Percentiles rank a stretch among this genome's conserved stretches.
Evolutionary conservation across 2,797 vertebrate genomes (phyloP).

Genomic region (Lepus oiostolus): DNA sequence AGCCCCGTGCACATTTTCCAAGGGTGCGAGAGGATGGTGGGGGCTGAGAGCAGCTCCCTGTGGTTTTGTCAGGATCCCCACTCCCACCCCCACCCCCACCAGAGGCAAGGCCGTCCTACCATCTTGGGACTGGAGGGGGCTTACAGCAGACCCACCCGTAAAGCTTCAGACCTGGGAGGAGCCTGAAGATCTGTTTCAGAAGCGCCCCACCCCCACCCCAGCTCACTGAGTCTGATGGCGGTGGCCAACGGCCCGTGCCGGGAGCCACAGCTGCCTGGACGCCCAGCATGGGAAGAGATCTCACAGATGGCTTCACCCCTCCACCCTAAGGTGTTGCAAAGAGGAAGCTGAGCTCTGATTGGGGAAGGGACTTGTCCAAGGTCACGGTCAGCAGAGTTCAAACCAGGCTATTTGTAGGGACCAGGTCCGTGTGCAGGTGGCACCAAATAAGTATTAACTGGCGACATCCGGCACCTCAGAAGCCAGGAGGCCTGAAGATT

Average conservation of each 20-base stretch:
- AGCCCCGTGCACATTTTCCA: too few relatives aligned
- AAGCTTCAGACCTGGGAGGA: background rate
- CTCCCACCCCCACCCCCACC: accelerated
- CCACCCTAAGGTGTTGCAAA: background rate
- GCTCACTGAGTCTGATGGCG: background rate
- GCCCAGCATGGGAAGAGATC: background rate
- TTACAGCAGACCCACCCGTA: background rate
- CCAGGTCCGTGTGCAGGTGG: background rate
- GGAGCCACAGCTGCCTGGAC: background rate
- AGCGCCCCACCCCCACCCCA: accelerated
- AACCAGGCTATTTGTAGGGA: background rate
- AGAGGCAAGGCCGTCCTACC: accelerated
- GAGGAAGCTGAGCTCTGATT: background rate
- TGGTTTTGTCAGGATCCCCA: too few relatives aligned
- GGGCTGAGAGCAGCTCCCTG: background rate
- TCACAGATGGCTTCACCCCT: accelerated
- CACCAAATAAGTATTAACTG: background rate
- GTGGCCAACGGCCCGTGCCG: accelerated
- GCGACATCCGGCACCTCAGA: background rate
- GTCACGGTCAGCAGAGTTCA: slow-evolving; percentile 32
- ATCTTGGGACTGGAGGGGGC: background rate
- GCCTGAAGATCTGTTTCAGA: background rate
- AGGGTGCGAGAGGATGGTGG: background rate
- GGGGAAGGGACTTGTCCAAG: background rate
- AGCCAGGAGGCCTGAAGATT: background rate